Percentiles rank a stretch among this genome's conserved stretches.
phyloP scores from a whole-genome alignment of 2,888 invertebrate genomes.

The Lasioglossum villosulum region DNA sequence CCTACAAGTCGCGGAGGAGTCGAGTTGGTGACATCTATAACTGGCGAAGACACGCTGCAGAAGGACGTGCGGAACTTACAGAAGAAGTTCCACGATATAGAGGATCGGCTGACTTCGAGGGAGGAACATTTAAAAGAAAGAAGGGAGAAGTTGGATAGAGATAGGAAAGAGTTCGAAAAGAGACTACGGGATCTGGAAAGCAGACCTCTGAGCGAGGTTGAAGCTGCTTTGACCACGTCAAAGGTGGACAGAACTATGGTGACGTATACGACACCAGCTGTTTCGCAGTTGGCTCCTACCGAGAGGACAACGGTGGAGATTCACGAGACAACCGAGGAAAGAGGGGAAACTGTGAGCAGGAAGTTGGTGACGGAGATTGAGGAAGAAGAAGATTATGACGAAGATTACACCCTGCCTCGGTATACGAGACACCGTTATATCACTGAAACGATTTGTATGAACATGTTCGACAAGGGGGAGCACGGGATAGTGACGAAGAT shows the following conservation, averaged over 20 bases:
- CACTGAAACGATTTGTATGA: conserved; percentile 26
- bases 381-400: conserved; percentile 26
- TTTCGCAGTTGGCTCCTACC: conserved; percentile 35
- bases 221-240: not conserved
- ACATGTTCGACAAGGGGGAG: conserved; percentile 34
- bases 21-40: not conserved
- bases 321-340: conserved; percentile 17
- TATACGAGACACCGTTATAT: not conserved
- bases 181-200: conserved; percentile 24
- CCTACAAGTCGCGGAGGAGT: not conserved
- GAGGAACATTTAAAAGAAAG: conserved; percentile 36
- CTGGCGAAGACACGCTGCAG: conserved; percentile 41
- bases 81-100: conserved; percentile 27
- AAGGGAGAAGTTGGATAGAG: conserved; percentile 47
- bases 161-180: conserved; percentile 55
- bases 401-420: not conserved
- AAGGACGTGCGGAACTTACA: conserved; percentile 61
- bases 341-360: not conserved
- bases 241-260: not conserved
- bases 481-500: conserved; percentile 54
- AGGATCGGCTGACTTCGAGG: conserved; percentile 26
- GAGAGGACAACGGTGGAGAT: conserved; percentile 49
- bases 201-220: conserved; percentile 24
- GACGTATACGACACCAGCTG: conserved; percentile 26
- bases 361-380: not conserved